Evolutionary conservation across 2,113 vertebrate genomes (phyloP).

Genomic region (Nyctereutes procyonoides): DNA sequence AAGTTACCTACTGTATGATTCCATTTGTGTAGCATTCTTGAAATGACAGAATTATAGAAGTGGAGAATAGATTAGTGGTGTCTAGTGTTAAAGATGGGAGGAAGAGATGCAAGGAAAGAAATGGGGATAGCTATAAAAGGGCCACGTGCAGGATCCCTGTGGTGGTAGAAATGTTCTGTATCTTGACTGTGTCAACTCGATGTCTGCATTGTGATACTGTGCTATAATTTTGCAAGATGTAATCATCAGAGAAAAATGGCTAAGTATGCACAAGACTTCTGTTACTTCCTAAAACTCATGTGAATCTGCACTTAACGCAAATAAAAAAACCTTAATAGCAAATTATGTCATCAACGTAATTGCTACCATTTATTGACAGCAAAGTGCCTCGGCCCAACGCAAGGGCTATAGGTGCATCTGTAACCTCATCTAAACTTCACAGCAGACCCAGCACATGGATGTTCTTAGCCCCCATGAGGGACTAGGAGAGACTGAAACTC

Average conservation of each 20-base stretch:
- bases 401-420: rapidly evolving
- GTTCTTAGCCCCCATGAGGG: neutral
- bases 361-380: neutral
- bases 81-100: neutral
- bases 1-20: neutral
- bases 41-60: neutral
- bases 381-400: neutral
- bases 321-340: neutral
- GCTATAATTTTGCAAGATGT: neutral
- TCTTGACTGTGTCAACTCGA: neutral
- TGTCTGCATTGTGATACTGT: neutral
- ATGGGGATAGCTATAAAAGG: neutral
- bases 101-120: neutral
- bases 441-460: neutral
- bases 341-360: neutral
- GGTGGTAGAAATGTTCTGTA: neutral
- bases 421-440: neutral
- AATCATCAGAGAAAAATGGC: neutral
- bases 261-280: neutral
- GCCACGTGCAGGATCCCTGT: neutral
- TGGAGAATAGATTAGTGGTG: neutral
- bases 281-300: neutral
- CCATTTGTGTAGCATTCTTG: neutral
- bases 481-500: neutral
- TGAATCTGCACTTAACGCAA: neutral